Evolutionary conservation across 1,140 invertebrate genomes (phyloP).

Genomic region (Drosophila sulfurigaster): DNA sequence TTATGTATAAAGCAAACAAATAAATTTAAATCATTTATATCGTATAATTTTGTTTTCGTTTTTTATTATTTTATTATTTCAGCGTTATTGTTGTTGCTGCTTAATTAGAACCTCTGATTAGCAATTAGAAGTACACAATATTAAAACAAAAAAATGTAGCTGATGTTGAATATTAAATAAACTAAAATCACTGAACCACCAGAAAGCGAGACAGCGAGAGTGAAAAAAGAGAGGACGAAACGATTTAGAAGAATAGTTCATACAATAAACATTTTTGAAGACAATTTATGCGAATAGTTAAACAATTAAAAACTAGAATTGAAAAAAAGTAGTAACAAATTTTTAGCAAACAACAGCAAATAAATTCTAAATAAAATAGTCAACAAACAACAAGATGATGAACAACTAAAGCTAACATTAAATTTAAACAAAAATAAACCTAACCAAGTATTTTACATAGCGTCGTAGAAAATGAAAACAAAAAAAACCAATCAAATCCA

Average conservation of each 20-base stretch:
- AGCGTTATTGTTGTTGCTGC: conserved; percentile 20
- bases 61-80: conserved; percentile 30
- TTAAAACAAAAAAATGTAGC: not conserved
- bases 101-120: not conserved
- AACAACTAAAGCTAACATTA: conserved; percentile 42
- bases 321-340: conserved; percentile 50
- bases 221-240: conserved; percentile 3
- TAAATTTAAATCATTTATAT: conserved; percentile 78
- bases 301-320: conserved; percentile 53
- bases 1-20: conserved; percentile 74
- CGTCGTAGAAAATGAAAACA: conserved; percentile 45
- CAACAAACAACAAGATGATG: conserved; percentile 19
- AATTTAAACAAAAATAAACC: conserved; percentile 50
- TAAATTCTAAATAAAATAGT: conserved; percentile 60
- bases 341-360: conserved; percentile 54
- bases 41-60: conserved; percentile 39
- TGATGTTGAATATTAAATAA: conserved; percentile 17
- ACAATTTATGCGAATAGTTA: conserved; percentile 47
- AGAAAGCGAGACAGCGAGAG: conserved; percentile 8
- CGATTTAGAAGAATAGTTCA: conserved; percentile 24
- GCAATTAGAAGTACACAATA: not conserved
- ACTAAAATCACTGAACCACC: conserved; percentile 32
- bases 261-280: conserved; percentile 50
- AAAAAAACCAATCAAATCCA: conserved; percentile 44
- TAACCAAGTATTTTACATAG: conserved; percentile 76